A percentile compares a stretch with the other conserved stretches of the same genome.
Evolutionary conservation across 2,113 vertebrate genomes (phyloP).

Genomic region (Donacobius atricapilla): DNA sequence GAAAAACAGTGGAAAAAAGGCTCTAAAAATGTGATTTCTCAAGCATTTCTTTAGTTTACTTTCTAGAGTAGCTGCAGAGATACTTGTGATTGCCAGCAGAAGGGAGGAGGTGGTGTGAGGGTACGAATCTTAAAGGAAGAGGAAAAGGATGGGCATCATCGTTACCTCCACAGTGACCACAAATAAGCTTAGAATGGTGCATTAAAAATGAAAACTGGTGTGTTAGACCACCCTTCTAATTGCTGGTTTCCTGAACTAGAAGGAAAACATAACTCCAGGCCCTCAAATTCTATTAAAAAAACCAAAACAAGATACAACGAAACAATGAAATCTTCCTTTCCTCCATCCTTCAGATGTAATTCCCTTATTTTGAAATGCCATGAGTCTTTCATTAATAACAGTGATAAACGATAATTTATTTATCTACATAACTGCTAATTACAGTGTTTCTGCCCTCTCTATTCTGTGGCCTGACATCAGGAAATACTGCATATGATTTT

Average conservation of each 20-base stretch:
- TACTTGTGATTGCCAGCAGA: neutral
- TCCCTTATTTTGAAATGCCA: neutral
- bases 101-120: neutral
- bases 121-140: neutral
- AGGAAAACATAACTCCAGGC: neutral
- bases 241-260: neutral
- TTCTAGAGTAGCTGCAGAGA: neutral
- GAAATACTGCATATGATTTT: neutral
- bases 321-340: neutral
- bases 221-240: neutral
- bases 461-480: neutral
- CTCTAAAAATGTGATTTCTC: neutral
- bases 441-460: neutral
- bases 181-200: neutral
- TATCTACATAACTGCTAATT: neutral
- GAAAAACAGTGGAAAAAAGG: neutral
- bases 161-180: neutral
- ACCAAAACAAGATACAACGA: neutral
- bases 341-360: neutral
- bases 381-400: neutral
- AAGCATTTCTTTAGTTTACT: neutral
- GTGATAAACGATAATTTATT: neutral
- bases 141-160: neutral
- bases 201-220: neutral
- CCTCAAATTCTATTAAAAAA: neutral